Conservation (phyloP, 1,140 invertebrate genomes). For the Aphelinus certus region DNA sequence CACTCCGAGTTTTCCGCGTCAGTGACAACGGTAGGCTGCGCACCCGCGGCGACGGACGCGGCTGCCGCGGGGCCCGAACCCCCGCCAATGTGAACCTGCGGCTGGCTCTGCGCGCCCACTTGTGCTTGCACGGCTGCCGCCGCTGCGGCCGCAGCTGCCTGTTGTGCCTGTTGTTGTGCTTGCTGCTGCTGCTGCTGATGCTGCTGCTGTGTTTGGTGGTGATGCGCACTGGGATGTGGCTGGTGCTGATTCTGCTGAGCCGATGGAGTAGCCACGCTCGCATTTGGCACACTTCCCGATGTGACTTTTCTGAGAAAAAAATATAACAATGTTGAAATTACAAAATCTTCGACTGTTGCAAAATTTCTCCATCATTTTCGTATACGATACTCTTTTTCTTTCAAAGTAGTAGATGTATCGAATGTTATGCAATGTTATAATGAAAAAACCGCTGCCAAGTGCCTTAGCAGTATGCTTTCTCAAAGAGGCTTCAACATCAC, state of each 20-base stretch:
- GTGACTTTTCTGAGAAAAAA: conserved; percentile 59
- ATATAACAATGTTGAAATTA: neutral
- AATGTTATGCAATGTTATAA: too few relatives aligned
- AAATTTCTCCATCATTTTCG: conserved; percentile 2
- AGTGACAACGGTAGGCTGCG: conserved; percentile 58
- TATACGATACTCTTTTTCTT: too few relatives aligned
- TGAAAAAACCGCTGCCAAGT: too few relatives aligned
- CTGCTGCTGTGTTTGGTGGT: conserved; percentile 19
- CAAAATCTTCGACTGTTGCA: neutral
- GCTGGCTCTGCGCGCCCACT: neutral
- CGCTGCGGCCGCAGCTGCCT: conserved; percentile 8
- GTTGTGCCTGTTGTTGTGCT: conserved; percentile 5
- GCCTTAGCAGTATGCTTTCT: too few relatives aligned
- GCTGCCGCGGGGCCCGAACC: conserved; percentile 28
- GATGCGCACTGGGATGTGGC: conserved; percentile 32
- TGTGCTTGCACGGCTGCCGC: conserved; percentile 7
- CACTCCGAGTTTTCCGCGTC: conserved; percentile 74
- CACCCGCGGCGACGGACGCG: conserved; percentile 50
- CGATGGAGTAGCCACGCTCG: conserved; percentile 58
- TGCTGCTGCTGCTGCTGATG: conserved; percentile 29
- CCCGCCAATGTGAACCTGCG: neutral
- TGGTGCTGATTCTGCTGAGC: conserved; percentile 49
- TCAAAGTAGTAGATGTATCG: too few relatives aligned
- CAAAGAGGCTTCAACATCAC: too few relatives aligned
- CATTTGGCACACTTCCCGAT: conserved; percentile 55